phyloP scores from a whole-genome alignment of 1,140 invertebrate species.

The Aradophagus sp. region DNA sequence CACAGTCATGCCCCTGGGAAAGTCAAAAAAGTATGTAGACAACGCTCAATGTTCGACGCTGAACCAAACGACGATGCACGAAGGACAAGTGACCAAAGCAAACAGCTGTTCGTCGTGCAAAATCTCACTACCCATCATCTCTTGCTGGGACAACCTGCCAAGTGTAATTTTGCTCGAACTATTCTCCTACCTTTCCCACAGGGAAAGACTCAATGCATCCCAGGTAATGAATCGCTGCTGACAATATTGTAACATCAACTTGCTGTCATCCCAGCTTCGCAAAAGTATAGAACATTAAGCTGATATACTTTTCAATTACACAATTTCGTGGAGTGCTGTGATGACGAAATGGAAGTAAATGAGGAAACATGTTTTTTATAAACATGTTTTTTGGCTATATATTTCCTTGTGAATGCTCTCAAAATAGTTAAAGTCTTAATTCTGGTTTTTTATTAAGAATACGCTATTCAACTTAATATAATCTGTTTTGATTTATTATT shows the following conservation, averaged over 20 bases:
- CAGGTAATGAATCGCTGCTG: slow-evolving; percentile 63
- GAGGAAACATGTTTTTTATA: too few species aligned
- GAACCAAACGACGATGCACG: slow-evolving; percentile 45
- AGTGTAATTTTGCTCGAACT: slow-evolving; percentile 80
- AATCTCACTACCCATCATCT: slow-evolving; percentile 50
- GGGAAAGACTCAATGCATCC: slow-evolving; percentile 77
- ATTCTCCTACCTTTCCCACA: slow-evolving; percentile 77
- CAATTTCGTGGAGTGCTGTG: too few species aligned
- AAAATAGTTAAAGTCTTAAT: too few species aligned
- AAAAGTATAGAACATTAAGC: too few species aligned
- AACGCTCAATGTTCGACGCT: slow-evolving; percentile 9
- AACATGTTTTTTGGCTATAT: too few species aligned
- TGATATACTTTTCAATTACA: slow-evolving; percentile 2
- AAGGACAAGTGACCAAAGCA: slow-evolving; percentile 61
- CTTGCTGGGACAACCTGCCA: slow-evolving; percentile 77
- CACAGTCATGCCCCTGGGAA: slow-evolving; percentile 41
- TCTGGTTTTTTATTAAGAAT: too few species aligned
- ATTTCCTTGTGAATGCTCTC: too few species aligned
- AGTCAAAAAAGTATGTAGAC: slow-evolving; percentile 45
- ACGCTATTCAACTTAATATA: too few species aligned
- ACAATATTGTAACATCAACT: background rate
- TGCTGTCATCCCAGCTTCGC: too few species aligned
- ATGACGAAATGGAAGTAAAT: too few species aligned
- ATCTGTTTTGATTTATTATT: too few species aligned
- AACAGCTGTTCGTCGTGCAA: slow-evolving; percentile 68